Evolutionary conservation across 2,888 invertebrate genomes (phyloP).

Genomic region (Tholera decimalis): DNA sequence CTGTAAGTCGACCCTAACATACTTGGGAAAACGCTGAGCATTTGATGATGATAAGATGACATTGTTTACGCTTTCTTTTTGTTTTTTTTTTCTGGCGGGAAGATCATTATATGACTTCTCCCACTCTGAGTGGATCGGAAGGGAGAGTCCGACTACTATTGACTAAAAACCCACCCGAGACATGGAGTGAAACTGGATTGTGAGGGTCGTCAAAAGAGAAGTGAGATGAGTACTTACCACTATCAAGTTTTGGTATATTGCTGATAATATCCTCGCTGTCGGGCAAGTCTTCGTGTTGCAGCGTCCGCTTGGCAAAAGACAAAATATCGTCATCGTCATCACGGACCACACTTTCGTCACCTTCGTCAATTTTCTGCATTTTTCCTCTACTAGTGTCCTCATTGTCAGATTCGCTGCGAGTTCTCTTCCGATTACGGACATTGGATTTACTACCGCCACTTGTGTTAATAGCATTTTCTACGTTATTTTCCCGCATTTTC

Average conservation of each 20-base stretch:
- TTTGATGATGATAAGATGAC: too few species aligned
- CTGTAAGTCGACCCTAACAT: too few species aligned
- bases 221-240: constrained; percentile 77
- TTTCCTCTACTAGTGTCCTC: constrained; percentile 74
- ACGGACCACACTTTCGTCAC: constrained; percentile 66
- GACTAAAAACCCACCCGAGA: too few species aligned
- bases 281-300: constrained; percentile 81
- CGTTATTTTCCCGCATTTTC: constrained; percentile 78
- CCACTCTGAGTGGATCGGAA: too few species aligned
- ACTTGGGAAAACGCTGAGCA: too few species aligned
- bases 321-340: constrained; percentile 82
- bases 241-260: constrained; percentile 72
- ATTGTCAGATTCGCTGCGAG: constrained; percentile 81
- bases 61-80: too few species aligned
- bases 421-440: constrained; percentile 77
- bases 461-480: constrained; percentile 60
- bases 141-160: too few species aligned
- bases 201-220: too few species aligned
- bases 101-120: too few species aligned
- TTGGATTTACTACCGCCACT: constrained; percentile 50
- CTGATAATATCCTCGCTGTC: constrained; percentile 84
- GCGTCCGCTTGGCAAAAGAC: constrained; percentile 86
- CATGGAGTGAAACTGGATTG: too few species aligned
- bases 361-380: constrained; percentile 83
- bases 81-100: too few species aligned